Evolutionary conservation across 2,113 vertebrate genomes (phyloP).

Genomic region (Mystacornis crossleyi): DNA sequence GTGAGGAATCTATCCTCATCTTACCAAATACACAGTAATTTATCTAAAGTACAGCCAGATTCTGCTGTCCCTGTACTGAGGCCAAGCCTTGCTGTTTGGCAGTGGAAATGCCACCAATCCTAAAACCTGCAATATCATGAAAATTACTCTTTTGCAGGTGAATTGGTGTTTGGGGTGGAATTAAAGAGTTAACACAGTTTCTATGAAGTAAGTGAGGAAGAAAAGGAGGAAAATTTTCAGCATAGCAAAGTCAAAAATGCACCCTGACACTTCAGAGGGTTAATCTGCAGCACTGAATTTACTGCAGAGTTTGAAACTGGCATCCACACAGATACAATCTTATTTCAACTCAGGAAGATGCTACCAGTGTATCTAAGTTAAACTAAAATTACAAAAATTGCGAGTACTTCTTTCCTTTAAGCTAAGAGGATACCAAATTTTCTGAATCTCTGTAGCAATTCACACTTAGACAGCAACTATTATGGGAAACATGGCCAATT

Average conservation of each 20-base stretch:
- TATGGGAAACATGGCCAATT: background rate
- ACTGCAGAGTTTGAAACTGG: background rate
- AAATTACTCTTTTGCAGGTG: background rate
- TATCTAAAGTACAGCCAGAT: background rate
- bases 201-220: background rate
- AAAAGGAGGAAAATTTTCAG: background rate
- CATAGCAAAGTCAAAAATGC: background rate
- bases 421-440: background rate
- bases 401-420: background rate
- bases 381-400: background rate
- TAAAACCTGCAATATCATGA: background rate
- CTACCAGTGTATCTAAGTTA: background rate
- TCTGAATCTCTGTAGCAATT: background rate
- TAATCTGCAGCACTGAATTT: background rate
- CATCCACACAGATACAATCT: background rate
- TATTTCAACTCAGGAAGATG: background rate
- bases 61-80: background rate
- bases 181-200: background rate
- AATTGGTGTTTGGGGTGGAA: background rate
- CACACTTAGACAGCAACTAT: background rate
- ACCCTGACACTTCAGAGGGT: background rate
- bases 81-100: background rate
- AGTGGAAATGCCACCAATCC: background rate
- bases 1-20: background rate
- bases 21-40: background rate